A percentile compares a stretch with the other conserved stretches of the same genome.
phyloP scores from a whole-genome alignment of 2,888 invertebrate genomes.

The Scotopteryx bipunctaria region DNA sequence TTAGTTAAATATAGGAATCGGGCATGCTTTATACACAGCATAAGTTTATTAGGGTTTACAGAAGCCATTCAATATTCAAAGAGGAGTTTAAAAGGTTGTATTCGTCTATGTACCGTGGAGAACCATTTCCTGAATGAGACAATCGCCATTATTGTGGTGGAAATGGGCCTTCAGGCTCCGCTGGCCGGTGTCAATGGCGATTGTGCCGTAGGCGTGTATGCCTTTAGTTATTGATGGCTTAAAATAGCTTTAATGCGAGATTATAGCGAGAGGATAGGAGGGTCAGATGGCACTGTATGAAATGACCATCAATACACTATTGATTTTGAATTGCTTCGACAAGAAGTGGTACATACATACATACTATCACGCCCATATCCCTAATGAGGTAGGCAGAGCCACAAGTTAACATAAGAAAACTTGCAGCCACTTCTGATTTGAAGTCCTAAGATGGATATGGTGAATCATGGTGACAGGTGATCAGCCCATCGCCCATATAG shows the following conservation, averaged over 20 bases:
- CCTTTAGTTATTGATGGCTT: slow-evolving; percentile 19
- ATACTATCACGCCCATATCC: too few relatives aligned
- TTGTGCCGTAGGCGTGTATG: slow-evolving; percentile 58
- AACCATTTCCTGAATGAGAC: slow-evolving; percentile 76
- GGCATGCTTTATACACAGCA: not conserved
- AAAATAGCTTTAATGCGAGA: slow-evolving; percentile 17
- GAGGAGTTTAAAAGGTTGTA: slow-evolving; percentile 54
- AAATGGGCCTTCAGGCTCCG: slow-evolving; percentile 78
- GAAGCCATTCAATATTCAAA: slow-evolving; percentile 26
- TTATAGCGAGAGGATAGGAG: not conserved
- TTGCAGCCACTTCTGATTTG: too few relatives aligned
- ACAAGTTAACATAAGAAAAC: too few relatives aligned
- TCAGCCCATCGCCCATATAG: too few relatives aligned
- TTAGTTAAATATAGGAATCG: too few relatives aligned
- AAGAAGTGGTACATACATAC: too few relatives aligned
- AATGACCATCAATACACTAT: too few relatives aligned
- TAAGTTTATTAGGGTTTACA: slow-evolving; percentile 10
- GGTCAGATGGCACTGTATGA: too few relatives aligned
- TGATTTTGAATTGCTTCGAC: too few relatives aligned
- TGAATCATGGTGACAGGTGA: too few relatives aligned
- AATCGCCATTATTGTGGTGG: slow-evolving; percentile 75
- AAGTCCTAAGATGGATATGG: too few relatives aligned
- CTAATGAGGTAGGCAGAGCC: too few relatives aligned
- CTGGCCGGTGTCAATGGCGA: slow-evolving; percentile 74
- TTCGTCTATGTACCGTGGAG: slow-evolving; percentile 59